Conservation (phyloP, 1,140 invertebrate species). For the Hylaeus anthracinus region DNA sequence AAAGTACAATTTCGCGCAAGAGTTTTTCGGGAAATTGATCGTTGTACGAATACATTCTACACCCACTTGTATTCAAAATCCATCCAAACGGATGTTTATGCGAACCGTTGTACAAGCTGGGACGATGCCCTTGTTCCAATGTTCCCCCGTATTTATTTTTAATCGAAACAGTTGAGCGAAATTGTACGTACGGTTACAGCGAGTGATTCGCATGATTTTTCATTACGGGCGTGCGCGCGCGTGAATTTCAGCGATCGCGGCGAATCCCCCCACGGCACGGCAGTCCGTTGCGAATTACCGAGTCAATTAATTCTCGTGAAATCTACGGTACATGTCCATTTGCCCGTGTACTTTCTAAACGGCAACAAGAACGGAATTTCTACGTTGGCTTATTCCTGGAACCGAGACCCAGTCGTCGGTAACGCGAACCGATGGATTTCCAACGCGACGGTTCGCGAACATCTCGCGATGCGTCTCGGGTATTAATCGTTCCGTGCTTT, state of each 20-base stretch:
- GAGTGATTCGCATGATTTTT: not conserved
- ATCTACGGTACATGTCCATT: constrained; percentile 26
- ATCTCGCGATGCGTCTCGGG: constrained; percentile 5
- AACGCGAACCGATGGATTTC: not conserved
- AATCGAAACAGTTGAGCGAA: not conserved
- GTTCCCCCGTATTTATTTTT: too few relatives aligned
- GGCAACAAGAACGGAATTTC: constrained; percentile 55
- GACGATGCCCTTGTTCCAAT: too few relatives aligned
- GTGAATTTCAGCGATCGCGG: constrained; percentile 13
- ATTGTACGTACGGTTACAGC: not conserved
- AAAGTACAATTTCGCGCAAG: too few relatives aligned
- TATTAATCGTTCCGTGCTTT: constrained; percentile 37
- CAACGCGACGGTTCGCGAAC: not conserved
- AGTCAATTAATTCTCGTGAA: constrained; percentile 57
- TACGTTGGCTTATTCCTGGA: constrained; percentile 45
- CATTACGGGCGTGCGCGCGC: not conserved
- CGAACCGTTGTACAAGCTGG: too few relatives aligned
- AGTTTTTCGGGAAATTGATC: too few relatives aligned
- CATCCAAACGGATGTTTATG: too few relatives aligned
- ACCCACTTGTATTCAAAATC: too few relatives aligned
- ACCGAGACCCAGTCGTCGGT: not conserved
- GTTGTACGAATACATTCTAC: too few relatives aligned
- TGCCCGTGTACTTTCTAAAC: constrained; percentile 56
- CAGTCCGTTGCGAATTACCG: not conserved
- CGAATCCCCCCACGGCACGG: not conserved